Base-by-base conservation (phyloP, 2,113 vertebrate genomes). In the Capricornis sumatraensis region DNA sequence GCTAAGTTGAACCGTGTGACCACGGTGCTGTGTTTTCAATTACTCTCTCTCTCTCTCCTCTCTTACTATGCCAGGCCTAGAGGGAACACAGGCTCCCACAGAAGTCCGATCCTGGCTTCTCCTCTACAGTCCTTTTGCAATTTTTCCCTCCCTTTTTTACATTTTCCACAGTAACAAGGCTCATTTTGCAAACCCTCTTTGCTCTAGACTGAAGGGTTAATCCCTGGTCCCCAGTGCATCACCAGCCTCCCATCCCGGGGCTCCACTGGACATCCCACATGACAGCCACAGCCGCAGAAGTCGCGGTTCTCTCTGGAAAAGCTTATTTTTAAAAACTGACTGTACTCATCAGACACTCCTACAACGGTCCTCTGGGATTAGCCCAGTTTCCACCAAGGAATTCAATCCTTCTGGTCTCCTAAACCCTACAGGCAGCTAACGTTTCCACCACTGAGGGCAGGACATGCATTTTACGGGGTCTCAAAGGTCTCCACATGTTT, bases 11-110 rank as follows among this genome's bases (percentile, higher is more conserved):
- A 79, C 97, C 98, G 97, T 87, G 98, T 98, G 98, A 94, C 95
- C 55, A 14, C 0, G 6, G 95, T 67, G 95, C 98, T 97, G 97
- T 98, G 98, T 98, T 99, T 99, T 97, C 98, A 99, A 98, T 99
- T 99, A 98, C 93, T 98, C 97, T 97, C 96, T 47, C 21, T 52
- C 16, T 23, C 79, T 82, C 79, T 33, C n/a, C 53, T 71, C 45
- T 16, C 92, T 95, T 90, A 97, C 95, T 90, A 74, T 97, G 97
- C 98, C 98, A 98, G 98, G 98, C 97, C 98, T 95, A 86, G 96
- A 96, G 98, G 98, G 97, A 98, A 93, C 96, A 98, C 95, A 87
- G 96, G 93, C 97, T 96, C 98, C 98, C 96, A 86, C 97, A 97
- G 97, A 97, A 98, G 97, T 93, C 97, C 96, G 92, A 76, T 92